A percentile compares a stretch with the other conserved stretches of the same genome.
These are phyloP conservation scores for Zeugodacus cucurbitae DNA, from an alignment of 1,140 invertebrate genomes.

Conservation along the genomic window DNA sequence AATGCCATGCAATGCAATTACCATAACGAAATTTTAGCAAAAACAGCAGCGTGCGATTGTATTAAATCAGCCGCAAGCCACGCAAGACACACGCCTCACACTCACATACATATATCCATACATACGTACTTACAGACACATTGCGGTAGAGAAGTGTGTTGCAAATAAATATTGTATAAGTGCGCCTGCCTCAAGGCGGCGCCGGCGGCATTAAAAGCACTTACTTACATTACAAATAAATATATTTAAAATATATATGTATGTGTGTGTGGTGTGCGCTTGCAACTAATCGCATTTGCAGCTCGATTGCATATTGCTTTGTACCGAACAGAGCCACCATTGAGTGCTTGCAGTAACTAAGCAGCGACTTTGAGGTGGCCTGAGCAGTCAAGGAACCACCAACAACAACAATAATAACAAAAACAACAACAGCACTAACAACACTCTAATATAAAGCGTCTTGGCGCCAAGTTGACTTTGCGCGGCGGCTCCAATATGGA, in stretches of 20 bases:
- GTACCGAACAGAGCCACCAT: neutral
- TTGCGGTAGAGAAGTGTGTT: neutral
- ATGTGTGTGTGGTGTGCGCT: neutral
- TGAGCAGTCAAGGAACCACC: neutral
- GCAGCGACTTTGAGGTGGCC: neutral
- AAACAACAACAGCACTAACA: neutral
- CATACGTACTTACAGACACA: too few species aligned
- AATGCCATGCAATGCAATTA: neutral
- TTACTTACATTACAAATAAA: neutral
- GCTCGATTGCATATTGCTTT: neutral
- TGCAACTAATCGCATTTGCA: conserved; percentile 10
- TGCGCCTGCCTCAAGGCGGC: neutral
- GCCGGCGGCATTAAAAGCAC: neutral
- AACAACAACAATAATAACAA: neutral
- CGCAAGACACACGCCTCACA: neutral
- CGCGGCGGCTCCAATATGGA: neutral
- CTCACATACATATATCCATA: neutral
- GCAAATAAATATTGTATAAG: conserved; percentile 1
- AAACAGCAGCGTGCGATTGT: neutral
- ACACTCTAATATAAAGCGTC: neutral
- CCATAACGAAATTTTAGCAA: neutral
- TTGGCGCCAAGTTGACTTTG: conserved; percentile 21
- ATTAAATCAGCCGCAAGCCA: neutral
- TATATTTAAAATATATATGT: neutral
- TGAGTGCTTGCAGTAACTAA: neutral